phyloP scores from a whole-genome alignment of 2,888 invertebrate genomes.

The Carabus problematicus region DNA sequence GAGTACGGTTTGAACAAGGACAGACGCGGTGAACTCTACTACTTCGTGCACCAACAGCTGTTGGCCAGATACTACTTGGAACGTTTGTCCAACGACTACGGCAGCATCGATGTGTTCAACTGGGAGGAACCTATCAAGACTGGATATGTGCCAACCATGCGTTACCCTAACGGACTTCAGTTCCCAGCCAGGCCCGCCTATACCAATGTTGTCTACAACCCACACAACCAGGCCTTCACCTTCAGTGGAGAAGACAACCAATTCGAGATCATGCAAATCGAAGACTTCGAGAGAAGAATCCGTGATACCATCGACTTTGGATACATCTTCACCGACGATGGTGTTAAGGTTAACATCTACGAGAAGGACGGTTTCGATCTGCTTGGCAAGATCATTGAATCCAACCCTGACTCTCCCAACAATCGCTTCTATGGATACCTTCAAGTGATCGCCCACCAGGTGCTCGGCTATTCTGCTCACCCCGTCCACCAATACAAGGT shows the following conservation, averaged over 20 bases:
- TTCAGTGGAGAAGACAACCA: slow-evolving; percentile 61
- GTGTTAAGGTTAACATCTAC: slow-evolving; percentile 65
- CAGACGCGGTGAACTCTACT: slow-evolving; percentile 70
- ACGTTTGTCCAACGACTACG: slow-evolving; percentile 73
- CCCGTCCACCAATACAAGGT: slow-evolving; percentile 57
- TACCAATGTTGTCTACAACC: slow-evolving; percentile 59
- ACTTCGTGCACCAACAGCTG: slow-evolving; percentile 72
- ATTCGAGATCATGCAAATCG: slow-evolving; percentile 57
- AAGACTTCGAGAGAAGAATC: slow-evolving; percentile 63
- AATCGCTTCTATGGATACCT: slow-evolving; percentile 66
- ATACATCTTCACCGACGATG: slow-evolving; percentile 58
- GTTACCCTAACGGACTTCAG: slow-evolving; percentile 70
- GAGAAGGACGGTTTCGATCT: slow-evolving; percentile 69
- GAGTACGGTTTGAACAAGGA: slow-evolving; percentile 64
- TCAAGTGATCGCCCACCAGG: slow-evolving; percentile 63
- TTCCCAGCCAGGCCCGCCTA: slow-evolving; percentile 69
- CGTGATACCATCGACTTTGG: slow-evolving; percentile 66
- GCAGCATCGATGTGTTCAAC: slow-evolving; percentile 69
- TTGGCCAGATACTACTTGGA: slow-evolving; percentile 78
- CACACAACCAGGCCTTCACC: slow-evolving; percentile 48
- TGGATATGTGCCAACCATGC: slow-evolving; percentile 70
- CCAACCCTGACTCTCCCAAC: slow-evolving; percentile 69
- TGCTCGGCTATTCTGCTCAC: slow-evolving; percentile 63
- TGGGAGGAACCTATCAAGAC: slow-evolving; percentile 62
- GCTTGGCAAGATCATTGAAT: slow-evolving; percentile 71